Percentiles rank a stretch among this genome's conserved stretches.
Evolutionary conservation across 2,113 vertebrate species (phyloP).

Genomic region (Leucoraja erinaceus): DNA sequence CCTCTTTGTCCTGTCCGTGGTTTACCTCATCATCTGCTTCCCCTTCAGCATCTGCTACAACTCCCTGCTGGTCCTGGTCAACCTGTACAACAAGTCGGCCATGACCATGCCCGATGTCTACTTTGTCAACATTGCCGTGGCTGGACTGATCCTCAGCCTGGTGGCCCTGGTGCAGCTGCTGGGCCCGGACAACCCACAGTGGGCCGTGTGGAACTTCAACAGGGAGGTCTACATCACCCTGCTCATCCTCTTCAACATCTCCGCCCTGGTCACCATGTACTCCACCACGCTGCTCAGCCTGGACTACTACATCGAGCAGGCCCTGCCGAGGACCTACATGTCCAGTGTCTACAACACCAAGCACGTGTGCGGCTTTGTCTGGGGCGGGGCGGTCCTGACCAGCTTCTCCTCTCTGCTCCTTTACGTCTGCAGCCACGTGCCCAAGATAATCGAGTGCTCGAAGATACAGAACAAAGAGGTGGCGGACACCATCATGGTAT

Average conservation of each 20-base stretch:
- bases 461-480: slow-evolving; percentile 91
- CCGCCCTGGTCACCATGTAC: slow-evolving; percentile 85
- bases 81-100: slow-evolving; percentile 81
- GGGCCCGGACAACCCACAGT: slow-evolving; percentile 71
- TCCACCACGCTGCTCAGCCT: slow-evolving; percentile 87
- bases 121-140: slow-evolving; percentile 91
- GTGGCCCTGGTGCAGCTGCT: slow-evolving; percentile 80
- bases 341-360: slow-evolving; percentile 93
- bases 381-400: slow-evolving; percentile 91
- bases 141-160: slow-evolving; percentile 79
- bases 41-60: slow-evolving; percentile 88
- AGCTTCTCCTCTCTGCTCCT: slow-evolving; percentile 93
- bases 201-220: slow-evolving; percentile 79
- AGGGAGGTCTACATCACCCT: slow-evolving; percentile 82
- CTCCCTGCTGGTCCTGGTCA: slow-evolving; percentile 77
- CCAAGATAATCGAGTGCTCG: slow-evolving; percentile 82
- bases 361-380: slow-evolving; percentile 90
- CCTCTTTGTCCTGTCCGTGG: slow-evolving; percentile 75
- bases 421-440: slow-evolving; percentile 89
- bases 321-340: slow-evolving; percentile 90
- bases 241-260: slow-evolving; percentile 89
- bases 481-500: slow-evolving; percentile 83
- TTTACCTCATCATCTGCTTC: slow-evolving; percentile 87
- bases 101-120: slow-evolving; percentile 98
- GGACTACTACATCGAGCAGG: slow-evolving; percentile 92